Evolutionary conservation across 2,797 vertebrate genomes (phyloP).

Genomic region (Aplochiton taeniatus): DNA sequence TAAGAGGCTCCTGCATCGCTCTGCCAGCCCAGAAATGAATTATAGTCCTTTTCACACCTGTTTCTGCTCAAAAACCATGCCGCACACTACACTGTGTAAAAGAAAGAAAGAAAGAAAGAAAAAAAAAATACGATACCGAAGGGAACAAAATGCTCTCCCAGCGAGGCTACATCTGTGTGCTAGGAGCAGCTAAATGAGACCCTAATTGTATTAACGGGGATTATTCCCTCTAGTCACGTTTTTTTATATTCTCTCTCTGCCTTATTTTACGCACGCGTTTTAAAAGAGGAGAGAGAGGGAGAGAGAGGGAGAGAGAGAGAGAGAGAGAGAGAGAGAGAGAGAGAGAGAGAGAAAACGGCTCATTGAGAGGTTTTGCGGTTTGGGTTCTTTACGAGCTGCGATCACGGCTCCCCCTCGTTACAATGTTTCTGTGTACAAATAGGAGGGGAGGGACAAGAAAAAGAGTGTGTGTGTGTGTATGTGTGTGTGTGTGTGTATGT

Average conservation of each 20-base stretch:
- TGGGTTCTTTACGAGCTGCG: conserved; percentile 89
- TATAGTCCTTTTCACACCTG: conserved; percentile 91
- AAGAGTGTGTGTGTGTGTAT: conserved; percentile 20
- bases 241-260: conserved; percentile 84
- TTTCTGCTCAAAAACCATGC: conserved; percentile 83
- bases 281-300: conserved; percentile 51
- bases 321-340: conserved; percentile 16
- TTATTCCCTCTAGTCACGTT: conserved; percentile 92
- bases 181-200: conserved; percentile 91
- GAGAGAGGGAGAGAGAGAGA: conserved; percentile 18
- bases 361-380: conserved; percentile 83
- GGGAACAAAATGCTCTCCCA: conserved; percentile 77
- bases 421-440: conserved; percentile 93
- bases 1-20: conserved; percentile 49
- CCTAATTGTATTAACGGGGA: conserved; percentile 96
- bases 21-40: conserved; percentile 84
- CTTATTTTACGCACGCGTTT: conserved; percentile 76
- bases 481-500: conserved; percentile 63
- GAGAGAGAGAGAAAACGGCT: conserved; percentile 47
- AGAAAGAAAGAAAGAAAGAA: not conserved
- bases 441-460: conserved; percentile 82
- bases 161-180: conserved; percentile 90
- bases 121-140: conserved; percentile 77
- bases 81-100: conserved; percentile 39
- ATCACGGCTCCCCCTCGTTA: conserved; percentile 90